Evolutionary conservation across 2,888 invertebrate species (phyloP), one percentile per base, ranked within the genome.

Genomic region (Norana najaformis): DNA sequence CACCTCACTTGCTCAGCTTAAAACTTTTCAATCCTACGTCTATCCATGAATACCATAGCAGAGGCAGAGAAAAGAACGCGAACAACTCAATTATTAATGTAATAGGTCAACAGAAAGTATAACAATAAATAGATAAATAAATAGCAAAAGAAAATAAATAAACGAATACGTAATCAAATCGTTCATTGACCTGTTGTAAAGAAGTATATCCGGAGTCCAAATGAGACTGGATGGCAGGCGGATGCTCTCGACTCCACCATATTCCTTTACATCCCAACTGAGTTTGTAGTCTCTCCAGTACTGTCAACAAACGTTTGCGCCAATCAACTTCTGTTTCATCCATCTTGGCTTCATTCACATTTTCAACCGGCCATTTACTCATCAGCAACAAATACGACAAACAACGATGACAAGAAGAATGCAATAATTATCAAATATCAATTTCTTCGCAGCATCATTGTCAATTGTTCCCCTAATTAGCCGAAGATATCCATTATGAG

Each of bases 161-260:
- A n/a, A n/a, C n/a, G n/a, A n/a, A n/a, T n/a, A n/a, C n/a, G n/a
- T n/a, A n/a, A n/a, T n/a, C n/a, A n/a, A n/a, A n/a, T n/a, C n/a
- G n/a, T n/a, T n/a, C n/a, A 69, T n/a, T 23, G 88, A 93, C 93
- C 93, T 93, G 91, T 93, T 93, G 90, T 93, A 93, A 89, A 93
- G 91, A 1, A 93, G 91, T 34, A 93, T 93, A 90, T 93, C 93
- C 2, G 93, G 93, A n/a, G 92, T 92, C 93, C 93, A 93, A n/a
- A 93, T 92, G 30, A 89, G 89, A 35, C 92, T 93, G 36, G 93
- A 91, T 16, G 92, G 92, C 83, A 93, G 90, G n/a, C 92, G 92
- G 39, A 93, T 92, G 89, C 92, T 93, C 88, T 91, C 89, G 20
- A 93, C 92, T 53, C 92, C 92, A n/a, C 93, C 93, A 91, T 92